These are phyloP conservation scores for Thymelicus sylvestris DNA, from an alignment of 2,888 invertebrate species.

Conservation along the genomic window DNA sequence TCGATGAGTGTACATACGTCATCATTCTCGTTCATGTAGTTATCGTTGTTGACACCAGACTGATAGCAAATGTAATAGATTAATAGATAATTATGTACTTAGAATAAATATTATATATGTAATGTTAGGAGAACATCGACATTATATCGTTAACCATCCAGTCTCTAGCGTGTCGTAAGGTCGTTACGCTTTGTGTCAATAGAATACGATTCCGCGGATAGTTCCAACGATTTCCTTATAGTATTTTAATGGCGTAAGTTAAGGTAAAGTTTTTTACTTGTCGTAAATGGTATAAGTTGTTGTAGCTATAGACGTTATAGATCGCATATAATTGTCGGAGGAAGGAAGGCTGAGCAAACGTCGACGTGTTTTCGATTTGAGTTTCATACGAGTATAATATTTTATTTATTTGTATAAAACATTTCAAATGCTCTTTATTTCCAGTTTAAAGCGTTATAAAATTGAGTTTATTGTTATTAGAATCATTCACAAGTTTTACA, in stretches of 20 bases:
- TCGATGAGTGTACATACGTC: conserved; percentile 16
- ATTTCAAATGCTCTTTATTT: no score
- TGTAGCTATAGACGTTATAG: conserved; percentile 29
- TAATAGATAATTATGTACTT: conserved; percentile 29
- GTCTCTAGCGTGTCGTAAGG: not conserved
- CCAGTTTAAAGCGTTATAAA: no score
- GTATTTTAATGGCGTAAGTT: conserved; percentile 27
- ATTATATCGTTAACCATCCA: conserved; percentile 21
- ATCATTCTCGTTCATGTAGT: conserved; percentile 24
- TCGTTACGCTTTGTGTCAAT: conserved; percentile 23
- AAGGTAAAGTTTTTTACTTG: conserved; percentile 34
- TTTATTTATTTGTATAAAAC: no score
- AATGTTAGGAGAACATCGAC: conserved; percentile 5
- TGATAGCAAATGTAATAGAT: conserved; percentile 69
- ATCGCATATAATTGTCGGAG: conserved; percentile 5
- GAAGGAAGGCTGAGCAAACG: not conserved
- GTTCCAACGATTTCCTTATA: conserved; percentile 21
- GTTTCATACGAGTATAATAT: no score
- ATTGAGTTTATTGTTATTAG: no score
- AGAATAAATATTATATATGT: conserved; percentile 2
- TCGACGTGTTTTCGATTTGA: not conserved
- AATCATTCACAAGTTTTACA: no score
- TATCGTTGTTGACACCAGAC: conserved; percentile 58
- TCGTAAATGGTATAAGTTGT: conserved; percentile 26
- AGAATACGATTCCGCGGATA: conserved; percentile 14